phyloP scores from a whole-genome alignment of 2,888 invertebrate genomes.

The Diploptera punctata region DNA sequence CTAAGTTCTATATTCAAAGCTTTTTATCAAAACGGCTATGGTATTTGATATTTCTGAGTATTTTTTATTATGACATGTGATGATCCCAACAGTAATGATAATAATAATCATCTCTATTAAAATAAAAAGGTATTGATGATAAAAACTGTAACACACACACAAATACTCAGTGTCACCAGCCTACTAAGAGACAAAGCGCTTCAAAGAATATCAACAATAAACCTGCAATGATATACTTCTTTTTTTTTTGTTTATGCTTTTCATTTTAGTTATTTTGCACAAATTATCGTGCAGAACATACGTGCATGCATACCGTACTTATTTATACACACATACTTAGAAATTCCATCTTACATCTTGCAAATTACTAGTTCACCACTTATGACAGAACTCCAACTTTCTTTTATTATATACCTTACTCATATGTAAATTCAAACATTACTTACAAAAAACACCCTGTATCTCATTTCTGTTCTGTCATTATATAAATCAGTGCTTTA shows the following conservation, averaged over 20 bases:
- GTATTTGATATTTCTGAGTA: not conserved
- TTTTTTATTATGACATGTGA: not conserved
- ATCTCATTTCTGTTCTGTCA: not conserved
- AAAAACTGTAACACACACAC: not conserved
- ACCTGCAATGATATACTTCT: not conserved
- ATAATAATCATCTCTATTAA: not conserved
- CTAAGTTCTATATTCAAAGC: not conserved
- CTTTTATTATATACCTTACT: not conserved
- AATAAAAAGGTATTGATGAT: not conserved
- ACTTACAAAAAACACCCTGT: not conserved
- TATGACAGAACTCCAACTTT: not conserved
- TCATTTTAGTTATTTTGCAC: not conserved
- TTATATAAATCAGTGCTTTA: not conserved
- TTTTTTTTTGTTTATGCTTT: too few species aligned
- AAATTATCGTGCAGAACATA: not conserved
- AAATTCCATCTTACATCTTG: not conserved
- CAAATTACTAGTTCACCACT: not conserved
- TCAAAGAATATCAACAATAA: conserved; percentile 1
- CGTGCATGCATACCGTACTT: too few species aligned
- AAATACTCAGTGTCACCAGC: not conserved
- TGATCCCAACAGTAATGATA: not conserved
- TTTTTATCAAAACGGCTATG: conserved; percentile 1
- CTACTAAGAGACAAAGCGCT: not conserved
- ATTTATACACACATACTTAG: not conserved
- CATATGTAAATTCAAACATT: not conserved